Evolutionary conservation across 2,888 invertebrate genomes (phyloP), one percentile per base, ranked within the genome.

Genomic region (Tetragnatha montana): DNA sequence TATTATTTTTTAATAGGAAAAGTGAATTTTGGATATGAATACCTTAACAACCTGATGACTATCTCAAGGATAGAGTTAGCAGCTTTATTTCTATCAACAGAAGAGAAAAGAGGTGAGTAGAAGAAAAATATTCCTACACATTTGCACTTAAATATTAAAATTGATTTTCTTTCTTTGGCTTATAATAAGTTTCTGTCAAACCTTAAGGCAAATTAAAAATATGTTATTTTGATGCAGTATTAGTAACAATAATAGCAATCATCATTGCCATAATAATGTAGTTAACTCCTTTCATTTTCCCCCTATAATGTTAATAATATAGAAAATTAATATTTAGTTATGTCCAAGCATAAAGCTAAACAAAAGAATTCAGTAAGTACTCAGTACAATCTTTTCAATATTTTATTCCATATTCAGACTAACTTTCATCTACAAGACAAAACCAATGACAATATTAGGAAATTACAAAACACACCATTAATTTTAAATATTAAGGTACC

Each of bases 91-190:
- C 22, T 89, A 80, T 75, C 89, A 12, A 35, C 14, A 7, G 35
- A 60, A 19, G 89, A 89, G 76, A 81, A 81, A 76, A 35, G 51
- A 51, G 70, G 89, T 85, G 85, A 85, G 76, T 49, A 12, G 12
- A 51, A 19, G 35, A 35, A 35, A 35, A 35, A 35, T 35, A 35
- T 35, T 35, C 4, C 4, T 2, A 35, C 35, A 35, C 35, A 35
- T 35, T n/a, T 35, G 35, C 35, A 35, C 35, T 35, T 4, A 35
- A 35, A 35, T 35, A 35, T 35, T 35, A 2, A 35, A 35, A 35
- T 35, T 35, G 1, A 35, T 35, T 35, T 35, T 35, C 35, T 35
- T 35, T 35, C 35, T 35, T 35, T 35, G 4, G 35, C 35, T 35
- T 35, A 35, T 35, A 35, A 35, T 4, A 35, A 35, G 35, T 35